phyloP scores from a whole-genome alignment of 2,888 invertebrate species.

The Ligdia adustata region DNA sequence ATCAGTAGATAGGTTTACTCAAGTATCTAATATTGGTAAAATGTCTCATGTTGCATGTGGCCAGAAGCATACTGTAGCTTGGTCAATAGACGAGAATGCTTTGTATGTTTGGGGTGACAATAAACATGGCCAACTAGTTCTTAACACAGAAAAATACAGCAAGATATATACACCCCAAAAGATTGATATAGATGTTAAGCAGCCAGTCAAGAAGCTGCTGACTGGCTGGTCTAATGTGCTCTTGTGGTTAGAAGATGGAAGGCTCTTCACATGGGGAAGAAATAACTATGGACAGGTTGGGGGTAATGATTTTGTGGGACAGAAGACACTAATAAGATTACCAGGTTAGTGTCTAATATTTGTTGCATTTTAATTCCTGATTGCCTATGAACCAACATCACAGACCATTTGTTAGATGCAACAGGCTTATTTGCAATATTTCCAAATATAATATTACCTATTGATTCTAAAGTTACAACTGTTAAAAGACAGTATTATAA shows the following conservation, averaged over 20 bases:
- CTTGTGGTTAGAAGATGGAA: constrained; percentile 84
- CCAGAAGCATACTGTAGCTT: constrained; percentile 90
- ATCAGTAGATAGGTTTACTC: constrained; percentile 70
- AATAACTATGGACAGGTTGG: constrained; percentile 93
- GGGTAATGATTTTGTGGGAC: constrained; percentile 53
- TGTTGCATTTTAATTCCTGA: too few relatives aligned
- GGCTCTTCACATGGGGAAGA: constrained; percentile 90
- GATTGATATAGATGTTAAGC: constrained; percentile 81
- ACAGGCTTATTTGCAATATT: too few relatives aligned
- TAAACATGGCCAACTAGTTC: constrained; percentile 90
- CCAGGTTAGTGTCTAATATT: too few relatives aligned
- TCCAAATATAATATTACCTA: too few relatives aligned
- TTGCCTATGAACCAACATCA: too few relatives aligned
- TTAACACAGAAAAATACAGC: constrained; percentile 77
- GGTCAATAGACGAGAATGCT: constrained; percentile 79
- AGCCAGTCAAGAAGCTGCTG: constrained; percentile 81
- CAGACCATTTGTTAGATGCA: too few relatives aligned
- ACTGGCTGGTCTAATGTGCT: constrained; percentile 93
- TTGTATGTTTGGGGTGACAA: constrained; percentile 93
- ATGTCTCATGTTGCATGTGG: constrained; percentile 89
- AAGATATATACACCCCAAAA: constrained; percentile 81
- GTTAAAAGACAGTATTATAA: too few relatives aligned
- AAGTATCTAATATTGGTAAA: constrained; percentile 81
- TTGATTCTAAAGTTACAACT: too few relatives aligned
- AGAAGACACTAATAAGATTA: constrained; percentile 58